Conservation (phyloP, 2,113 vertebrate genomes). For the Herpailurus yagouaroundi region DNA sequence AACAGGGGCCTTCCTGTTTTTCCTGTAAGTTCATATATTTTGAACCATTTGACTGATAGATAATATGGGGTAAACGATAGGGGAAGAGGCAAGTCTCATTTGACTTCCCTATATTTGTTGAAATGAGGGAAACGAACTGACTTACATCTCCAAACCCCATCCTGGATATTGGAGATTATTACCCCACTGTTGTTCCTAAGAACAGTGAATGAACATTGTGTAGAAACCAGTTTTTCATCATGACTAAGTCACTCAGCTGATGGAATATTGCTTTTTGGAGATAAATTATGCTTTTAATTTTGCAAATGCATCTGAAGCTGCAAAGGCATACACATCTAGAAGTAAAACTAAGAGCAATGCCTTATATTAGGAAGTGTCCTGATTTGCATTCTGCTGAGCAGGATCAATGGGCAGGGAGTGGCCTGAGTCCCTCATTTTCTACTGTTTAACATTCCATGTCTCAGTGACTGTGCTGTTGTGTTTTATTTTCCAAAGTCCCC, state of each 20-base stretch:
- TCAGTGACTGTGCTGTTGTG: background rate
- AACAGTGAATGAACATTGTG: constrained; percentile 23
- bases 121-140: background rate
- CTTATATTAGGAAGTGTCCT: constrained; percentile 48
- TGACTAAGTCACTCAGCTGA: constrained; percentile 59
- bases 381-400: constrained; percentile 76
- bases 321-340: constrained; percentile 53
- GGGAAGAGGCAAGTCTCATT: background rate
- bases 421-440: constrained; percentile 11
- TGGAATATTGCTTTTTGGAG: constrained; percentile 68
- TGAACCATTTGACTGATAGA: background rate
- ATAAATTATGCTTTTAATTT: constrained; percentile 83
- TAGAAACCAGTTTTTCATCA: constrained; percentile 64
- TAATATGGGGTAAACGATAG: background rate
- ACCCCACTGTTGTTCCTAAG: background rate
- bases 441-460: background rate
- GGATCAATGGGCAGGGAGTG: background rate
- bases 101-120: background rate
- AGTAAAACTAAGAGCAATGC: constrained; percentile 71
- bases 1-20: background rate
- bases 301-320: constrained; percentile 74
- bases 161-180: background rate
- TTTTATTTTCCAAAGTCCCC: constrained; percentile 29
- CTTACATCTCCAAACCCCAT: background rate
- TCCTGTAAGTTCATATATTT: background rate